A percentile compares a stretch with the other conserved stretches of the same genome.
phyloP scores from a whole-genome alignment of 2,797 vertebrate species.

The Spinus olivaceus region DNA sequence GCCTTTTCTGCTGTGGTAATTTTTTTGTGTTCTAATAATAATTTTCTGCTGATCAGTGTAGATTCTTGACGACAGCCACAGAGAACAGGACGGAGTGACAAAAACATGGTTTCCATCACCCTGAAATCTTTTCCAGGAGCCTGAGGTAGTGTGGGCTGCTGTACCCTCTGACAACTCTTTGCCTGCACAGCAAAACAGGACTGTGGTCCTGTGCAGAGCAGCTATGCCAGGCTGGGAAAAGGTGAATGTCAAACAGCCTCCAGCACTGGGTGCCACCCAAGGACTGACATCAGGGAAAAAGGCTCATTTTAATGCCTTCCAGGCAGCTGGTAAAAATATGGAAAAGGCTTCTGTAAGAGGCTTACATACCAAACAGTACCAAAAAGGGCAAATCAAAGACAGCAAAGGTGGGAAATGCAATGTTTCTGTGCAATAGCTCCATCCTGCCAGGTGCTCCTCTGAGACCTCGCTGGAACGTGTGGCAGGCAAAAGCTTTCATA shows the following conservation, averaged over 20 bases:
- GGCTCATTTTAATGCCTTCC: background rate
- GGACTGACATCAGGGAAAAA: background rate
- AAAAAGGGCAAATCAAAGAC: conserved; percentile 4
- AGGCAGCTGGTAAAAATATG: background rate
- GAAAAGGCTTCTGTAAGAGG: background rate
- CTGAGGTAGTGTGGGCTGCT: background rate
- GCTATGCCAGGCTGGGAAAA: background rate
- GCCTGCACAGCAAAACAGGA: background rate
- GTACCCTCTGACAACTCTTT: background rate
- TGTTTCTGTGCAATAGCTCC: background rate
- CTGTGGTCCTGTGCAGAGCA: background rate
- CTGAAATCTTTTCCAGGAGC: background rate
- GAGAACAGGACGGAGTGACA: background rate
- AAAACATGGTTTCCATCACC: background rate
- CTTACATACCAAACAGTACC: background rate
- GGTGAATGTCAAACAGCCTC: background rate
- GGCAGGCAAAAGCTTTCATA: conserved; percentile 2
- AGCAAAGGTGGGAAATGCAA: background rate
- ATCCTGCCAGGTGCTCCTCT: background rate
- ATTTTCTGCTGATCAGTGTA: conserved; percentile 34
- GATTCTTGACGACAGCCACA: background rate
- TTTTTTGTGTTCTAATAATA: conserved; percentile 42
- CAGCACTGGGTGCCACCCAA: background rate
- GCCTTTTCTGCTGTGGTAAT: conserved; percentile 9
- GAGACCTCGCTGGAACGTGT: background rate